Evolutionary conservation across 2,888 invertebrate species (phyloP).

Genomic region (Brachyopa scutellaris): DNA sequence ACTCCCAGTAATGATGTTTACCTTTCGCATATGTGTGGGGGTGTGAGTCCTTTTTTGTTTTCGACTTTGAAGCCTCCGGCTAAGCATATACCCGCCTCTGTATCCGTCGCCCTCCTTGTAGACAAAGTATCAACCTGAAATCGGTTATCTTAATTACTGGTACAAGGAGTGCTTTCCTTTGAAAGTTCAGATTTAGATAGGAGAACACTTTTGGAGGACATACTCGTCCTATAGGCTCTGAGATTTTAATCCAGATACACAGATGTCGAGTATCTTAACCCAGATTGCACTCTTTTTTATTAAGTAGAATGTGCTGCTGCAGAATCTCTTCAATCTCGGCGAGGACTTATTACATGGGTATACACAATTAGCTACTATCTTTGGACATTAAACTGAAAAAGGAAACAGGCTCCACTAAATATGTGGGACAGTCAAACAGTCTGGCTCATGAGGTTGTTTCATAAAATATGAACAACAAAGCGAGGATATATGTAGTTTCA

Average conservation of each 20-base stretch:
- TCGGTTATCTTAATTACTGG: constrained; percentile 68
- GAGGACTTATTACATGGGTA: constrained; percentile 29
- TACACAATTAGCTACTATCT: constrained; percentile 27
- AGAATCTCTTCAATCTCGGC: neutral
- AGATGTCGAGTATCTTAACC: constrained; percentile 22
- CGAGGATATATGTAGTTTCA: neutral
- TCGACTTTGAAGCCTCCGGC: constrained; percentile 39
- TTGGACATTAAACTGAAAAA: neutral
- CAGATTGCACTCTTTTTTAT: constrained; percentile 3
- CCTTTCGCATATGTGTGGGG: constrained; percentile 25
- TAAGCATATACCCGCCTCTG: neutral
- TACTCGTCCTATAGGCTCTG: neutral
- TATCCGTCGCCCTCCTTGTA: no score
- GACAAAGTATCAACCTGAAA: constrained; percentile 32
- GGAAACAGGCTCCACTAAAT: neutral
- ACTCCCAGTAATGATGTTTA: constrained; percentile 64
- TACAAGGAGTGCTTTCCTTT: constrained; percentile 23
- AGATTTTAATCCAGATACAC: no score
- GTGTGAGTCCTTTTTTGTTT: constrained; percentile 40
- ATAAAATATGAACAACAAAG: constrained; percentile 7
- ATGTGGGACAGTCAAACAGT: constrained; percentile 15
- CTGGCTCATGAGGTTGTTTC: neutral
- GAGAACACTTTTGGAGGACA: neutral
- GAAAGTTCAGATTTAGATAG: constrained; percentile 48
- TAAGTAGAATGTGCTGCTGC: neutral